phyloP scores from a whole-genome alignment of 1,140 invertebrate species.

The Rhynchophorus ferrugineus region DNA sequence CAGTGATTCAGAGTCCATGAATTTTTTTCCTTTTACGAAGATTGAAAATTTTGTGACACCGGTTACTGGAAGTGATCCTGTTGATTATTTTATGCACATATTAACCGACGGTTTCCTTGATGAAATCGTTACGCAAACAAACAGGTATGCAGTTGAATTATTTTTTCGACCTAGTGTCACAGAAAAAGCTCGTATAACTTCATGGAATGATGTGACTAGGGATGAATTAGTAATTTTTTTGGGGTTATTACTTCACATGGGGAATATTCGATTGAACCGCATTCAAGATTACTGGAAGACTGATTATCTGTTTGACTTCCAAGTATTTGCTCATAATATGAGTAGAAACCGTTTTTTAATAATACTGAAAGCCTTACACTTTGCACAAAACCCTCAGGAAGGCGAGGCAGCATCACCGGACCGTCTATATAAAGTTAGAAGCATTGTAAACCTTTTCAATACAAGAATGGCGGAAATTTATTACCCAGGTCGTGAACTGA shows the following conservation, averaged over 20 bases:
- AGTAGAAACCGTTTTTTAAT: conserved; percentile 27
- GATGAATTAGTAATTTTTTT: conserved; percentile 25
- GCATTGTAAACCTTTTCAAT: conserved; percentile 20
- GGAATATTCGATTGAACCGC: conserved; percentile 20
- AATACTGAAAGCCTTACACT: conserved; percentile 28
- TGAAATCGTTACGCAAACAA: conserved; percentile 18
- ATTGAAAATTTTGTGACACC: no score
- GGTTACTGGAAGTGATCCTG: no score
- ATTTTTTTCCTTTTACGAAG: no score
- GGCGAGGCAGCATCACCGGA: conserved; percentile 4
- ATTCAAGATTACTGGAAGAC: conserved; percentile 29
- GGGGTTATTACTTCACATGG: conserved; percentile 24
- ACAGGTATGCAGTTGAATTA: conserved; percentile 23
- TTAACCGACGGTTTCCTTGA: conserved; percentile 19
- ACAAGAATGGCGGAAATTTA: conserved; percentile 24
- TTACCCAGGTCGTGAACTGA: conserved; percentile 26
- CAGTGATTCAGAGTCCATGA: no score
- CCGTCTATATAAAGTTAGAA: conserved; percentile 17
- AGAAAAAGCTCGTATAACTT: conserved; percentile 17
- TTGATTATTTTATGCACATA: no score
- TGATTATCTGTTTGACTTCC: conserved; percentile 21
- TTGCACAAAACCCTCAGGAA: conserved; percentile 13
- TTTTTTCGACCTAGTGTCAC: conserved; percentile 11
- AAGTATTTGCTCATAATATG: conserved; percentile 23
- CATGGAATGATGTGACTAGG: conserved; percentile 22